A percentile compares a stretch with the other conserved stretches of the same genome.
phyloP scores from a whole-genome alignment of 2,888 invertebrate species.

The Lathronympha strigana region DNA sequence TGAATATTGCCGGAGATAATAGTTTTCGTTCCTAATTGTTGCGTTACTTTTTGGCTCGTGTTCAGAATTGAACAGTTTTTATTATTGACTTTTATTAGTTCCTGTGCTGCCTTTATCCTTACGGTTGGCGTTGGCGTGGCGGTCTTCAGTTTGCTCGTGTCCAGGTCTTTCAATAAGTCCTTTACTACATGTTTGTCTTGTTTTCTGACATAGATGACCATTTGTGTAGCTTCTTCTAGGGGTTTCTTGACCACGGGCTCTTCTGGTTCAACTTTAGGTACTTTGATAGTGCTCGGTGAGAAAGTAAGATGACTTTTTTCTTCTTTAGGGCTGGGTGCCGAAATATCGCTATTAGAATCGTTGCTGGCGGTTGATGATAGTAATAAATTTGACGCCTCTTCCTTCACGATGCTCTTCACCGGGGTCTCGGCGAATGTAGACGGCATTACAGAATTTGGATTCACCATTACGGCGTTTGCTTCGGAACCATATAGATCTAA shows the following conservation, averaged over 20 bases:
- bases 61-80: slow-evolving; percentile 79
- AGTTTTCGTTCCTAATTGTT: slow-evolving; percentile 77
- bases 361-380: slow-evolving; percentile 72
- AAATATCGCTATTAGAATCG: slow-evolving; percentile 65
- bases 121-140: slow-evolving; percentile 57
- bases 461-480: slow-evolving; percentile 92
- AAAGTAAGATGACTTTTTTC: slow-evolving; percentile 89
- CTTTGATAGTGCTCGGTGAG: slow-evolving; percentile 88
- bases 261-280: slow-evolving; percentile 79
- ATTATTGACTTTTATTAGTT: slow-evolving; percentile 75
- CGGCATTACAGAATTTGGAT: slow-evolving; percentile 96
- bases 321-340: slow-evolving; percentile 86
- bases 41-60: slow-evolving; percentile 73
- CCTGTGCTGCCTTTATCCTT: slow-evolving; percentile 73
- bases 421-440: slow-evolving; percentile 85
- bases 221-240: slow-evolving; percentile 78
- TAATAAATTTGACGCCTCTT: slow-evolving; percentile 77
- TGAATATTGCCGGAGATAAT: slow-evolving; percentile 83
- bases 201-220: slow-evolving; percentile 78
- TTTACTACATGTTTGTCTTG: slow-evolving; percentile 85
- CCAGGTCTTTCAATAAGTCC: slow-evolving; percentile 86
- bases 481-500: slow-evolving; percentile 88
- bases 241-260: slow-evolving; percentile 62
- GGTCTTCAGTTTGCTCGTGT: slow-evolving; percentile 66
- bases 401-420: slow-evolving; percentile 74